Evolutionary conservation across 2,888 invertebrate genomes (phyloP).

Genomic region (Amaurobius ferox): DNA sequence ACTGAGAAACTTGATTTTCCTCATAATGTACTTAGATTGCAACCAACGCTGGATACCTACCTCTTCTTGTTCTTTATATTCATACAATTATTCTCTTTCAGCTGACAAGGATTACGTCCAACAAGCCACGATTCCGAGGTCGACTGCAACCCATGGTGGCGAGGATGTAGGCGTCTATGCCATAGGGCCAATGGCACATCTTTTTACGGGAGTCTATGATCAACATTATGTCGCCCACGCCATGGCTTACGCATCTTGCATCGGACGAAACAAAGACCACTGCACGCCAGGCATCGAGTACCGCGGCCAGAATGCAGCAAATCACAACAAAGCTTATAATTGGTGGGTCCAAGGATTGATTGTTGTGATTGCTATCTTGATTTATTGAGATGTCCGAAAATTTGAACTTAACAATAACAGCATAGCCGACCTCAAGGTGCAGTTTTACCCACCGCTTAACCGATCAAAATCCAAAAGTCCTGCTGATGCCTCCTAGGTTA

Average conservation of each 20-base stretch:
- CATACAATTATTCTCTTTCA: slow-evolving; percentile 35
- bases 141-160: slow-evolving; percentile 88
- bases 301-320: neutral
- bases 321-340: neutral
- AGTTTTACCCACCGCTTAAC: too few relatives aligned
- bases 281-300: neutral
- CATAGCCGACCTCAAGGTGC: too few relatives aligned
- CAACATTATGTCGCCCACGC: slow-evolving; percentile 92
- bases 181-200: slow-evolving; percentile 86
- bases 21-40: neutral
- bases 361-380: neutral
- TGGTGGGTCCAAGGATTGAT: slow-evolving; percentile 31
- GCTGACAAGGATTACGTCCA: slow-evolving; percentile 82
- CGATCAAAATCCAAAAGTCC: too few relatives aligned
- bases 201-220: slow-evolving; percentile 88
- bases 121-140: slow-evolving; percentile 85
- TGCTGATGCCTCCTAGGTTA: too few relatives aligned
- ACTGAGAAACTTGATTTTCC: too few relatives aligned
- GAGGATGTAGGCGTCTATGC: slow-evolving; percentile 93
- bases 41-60: neutral
- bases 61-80: neutral
- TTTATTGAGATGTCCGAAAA: slow-evolving; percentile 2
- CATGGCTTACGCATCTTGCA: slow-evolving; percentile 87
- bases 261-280: slow-evolving; percentile 78
- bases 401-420: too few relatives aligned